These are phyloP conservation scores for Cliona cf. orientalis DNA, from an alignment of 37 sponge, comb jelly and placozoan genomes.

Conservation along the genomic window DNA sequence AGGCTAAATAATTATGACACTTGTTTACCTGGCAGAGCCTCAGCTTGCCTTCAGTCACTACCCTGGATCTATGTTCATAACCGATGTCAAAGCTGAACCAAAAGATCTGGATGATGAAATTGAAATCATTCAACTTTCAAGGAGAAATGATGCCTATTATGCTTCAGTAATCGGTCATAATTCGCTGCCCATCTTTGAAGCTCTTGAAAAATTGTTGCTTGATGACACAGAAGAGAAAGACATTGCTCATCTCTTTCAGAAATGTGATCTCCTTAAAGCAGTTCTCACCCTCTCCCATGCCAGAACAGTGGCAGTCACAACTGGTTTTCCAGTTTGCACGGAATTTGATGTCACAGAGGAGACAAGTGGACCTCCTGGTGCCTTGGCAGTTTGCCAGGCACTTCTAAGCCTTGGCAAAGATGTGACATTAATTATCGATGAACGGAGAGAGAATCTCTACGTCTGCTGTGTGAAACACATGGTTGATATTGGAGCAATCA, in stretches of 20 bases:
- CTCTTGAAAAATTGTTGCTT: constrained; percentile 56
- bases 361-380: constrained; percentile 86
- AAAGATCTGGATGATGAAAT: neutral
- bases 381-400: constrained; percentile 66
- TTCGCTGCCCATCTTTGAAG: neutral
- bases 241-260: constrained; percentile 33
- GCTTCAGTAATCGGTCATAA: constrained; percentile 28
- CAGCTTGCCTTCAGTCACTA: constrained; percentile 78
- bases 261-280: constrained; percentile 62
- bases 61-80: constrained; percentile 91
- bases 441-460: neutral
- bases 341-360: constrained; percentile 64
- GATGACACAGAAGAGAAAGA: constrained; percentile 68
- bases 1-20: no score
- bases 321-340: constrained; percentile 72
- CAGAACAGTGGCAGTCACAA: constrained; percentile 68
- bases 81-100: constrained; percentile 62
- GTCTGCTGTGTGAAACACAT: constrained; percentile 30
- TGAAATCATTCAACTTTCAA: constrained; percentile 38
- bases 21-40: constrained; percentile 46
- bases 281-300: constrained; percentile 72
- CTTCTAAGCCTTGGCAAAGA: constrained; percentile 62
- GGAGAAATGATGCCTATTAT: constrained; percentile 38
- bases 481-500: constrained; percentile 25
- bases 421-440: constrained; percentile 43